Conservation (phyloP, 1,140 invertebrate genomes). For the Periplaneta americana region DNA sequence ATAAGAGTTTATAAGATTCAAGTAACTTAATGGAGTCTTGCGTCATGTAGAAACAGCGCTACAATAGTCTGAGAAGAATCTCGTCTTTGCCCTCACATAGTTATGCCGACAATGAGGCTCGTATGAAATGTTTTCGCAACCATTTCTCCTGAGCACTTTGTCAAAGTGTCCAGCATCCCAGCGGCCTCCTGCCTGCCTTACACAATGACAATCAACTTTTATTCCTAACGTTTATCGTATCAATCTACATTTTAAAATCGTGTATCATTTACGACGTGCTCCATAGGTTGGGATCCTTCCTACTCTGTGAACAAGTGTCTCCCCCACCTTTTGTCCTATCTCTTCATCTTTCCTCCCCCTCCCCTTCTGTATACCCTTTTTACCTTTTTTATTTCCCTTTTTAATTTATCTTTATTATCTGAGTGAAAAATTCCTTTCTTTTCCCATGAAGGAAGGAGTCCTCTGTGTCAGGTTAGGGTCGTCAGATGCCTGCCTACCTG, state of each 20-base stretch:
- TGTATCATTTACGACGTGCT: not conserved
- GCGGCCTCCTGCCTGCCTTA: not conserved
- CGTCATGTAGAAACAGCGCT: no score
- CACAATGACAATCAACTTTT: not conserved
- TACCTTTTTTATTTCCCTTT: not conserved
- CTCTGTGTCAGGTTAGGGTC: not conserved
- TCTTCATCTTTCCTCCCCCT: not conserved
- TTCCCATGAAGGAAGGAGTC: not conserved
- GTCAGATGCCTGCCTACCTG: not conserved
- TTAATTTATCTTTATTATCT: not conserved
- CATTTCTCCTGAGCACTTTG: no score
- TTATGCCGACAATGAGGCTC: no score
- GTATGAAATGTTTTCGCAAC: no score
- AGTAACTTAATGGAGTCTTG: no score
- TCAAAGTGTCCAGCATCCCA: no score
- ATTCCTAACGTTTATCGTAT: not conserved
- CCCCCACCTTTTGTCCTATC: not conserved
- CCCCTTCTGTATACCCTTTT: not conserved
- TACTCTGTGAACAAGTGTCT: not conserved
- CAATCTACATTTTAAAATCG: not conserved
- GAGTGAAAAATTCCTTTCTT: not conserved
- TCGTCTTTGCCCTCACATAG: no score
- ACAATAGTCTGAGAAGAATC: no score
- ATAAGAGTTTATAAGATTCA: no score
- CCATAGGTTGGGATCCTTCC: not conserved